Base-by-base conservation (phyloP, 2,113 vertebrate genomes). In the Scartelaos histophorus region DNA sequence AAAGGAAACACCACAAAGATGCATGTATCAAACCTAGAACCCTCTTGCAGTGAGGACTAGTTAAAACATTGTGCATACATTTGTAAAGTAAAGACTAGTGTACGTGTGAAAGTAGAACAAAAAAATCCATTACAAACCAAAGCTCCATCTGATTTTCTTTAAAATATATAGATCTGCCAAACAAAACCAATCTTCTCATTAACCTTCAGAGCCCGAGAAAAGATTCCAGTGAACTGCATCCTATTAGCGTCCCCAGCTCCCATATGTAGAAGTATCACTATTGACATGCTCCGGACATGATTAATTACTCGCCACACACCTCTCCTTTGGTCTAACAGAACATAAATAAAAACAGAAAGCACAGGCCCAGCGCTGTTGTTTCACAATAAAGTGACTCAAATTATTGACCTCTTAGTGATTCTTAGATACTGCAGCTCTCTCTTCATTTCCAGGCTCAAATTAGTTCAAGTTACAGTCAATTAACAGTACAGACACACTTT, bases 121-220 rank as follows among this genome's bases (percentile, higher is more conserved):
- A 47, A 13, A 13, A 1, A 47, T 10, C 9, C 53, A 56, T n/a
- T 22, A n/a, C n/a, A 22, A 21, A 70, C 15, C 17, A 29, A 29
- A 34, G 53, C 13, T 3, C 54, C 73, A 79, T 87, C 51, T 73
- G 1, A 67, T 76, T 58, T n/a, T 22, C 71, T 74, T 24, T 75
- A 89, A 89, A 58, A 46, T 73, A 57, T 83, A 87, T 73, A 76
- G 88, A 87, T 88, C 73, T 43, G 29, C 58, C 24, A 70, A 65
- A 76, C 69, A 74, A 70, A 81, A 85, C 72, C 53, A 69, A 76
- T 86, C 85, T 85, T 81, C 75, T 85, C 66, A 89, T 89, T 86
- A 83, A 70, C 67, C 76, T 70, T 46, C 73, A 15, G 75, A 21
- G 78, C 69, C 66, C 47, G 69, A 80, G 76, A 67, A 58, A 76